These are phyloP conservation scores for Pristionchus arcanus DNA, from an alignment of 2,888 invertebrate genomes.

Conservation along the genomic window DNA sequence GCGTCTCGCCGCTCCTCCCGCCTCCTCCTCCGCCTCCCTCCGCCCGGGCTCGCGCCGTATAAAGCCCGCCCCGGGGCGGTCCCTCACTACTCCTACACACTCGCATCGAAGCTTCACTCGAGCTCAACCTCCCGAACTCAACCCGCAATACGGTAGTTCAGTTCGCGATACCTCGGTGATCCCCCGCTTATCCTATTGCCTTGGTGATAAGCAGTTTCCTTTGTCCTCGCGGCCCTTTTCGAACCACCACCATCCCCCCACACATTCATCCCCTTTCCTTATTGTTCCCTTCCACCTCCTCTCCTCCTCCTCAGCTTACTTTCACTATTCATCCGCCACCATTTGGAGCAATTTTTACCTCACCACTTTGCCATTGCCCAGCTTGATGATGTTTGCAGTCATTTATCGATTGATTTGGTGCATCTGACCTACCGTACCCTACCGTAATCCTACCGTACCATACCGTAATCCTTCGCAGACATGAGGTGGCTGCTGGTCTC, in stretches of 20 bases:
- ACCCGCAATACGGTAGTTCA: neutral
- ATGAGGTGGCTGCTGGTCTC: slow-evolving; percentile 45
- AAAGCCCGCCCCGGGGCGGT: slow-evolving; percentile 2
- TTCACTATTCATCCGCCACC: slow-evolving; percentile 14
- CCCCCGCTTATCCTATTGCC: neutral
- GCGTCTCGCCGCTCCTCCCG: neutral
- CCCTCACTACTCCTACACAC: neutral
- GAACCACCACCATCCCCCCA: neutral
- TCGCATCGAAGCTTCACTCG: neutral
- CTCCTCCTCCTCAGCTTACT: neutral
- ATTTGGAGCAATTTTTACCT: neutral
- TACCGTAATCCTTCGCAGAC: neutral
- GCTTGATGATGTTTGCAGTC: neutral
- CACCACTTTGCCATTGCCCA: neutral
- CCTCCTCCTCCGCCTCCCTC: neutral
- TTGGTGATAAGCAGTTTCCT: slow-evolving; percentile 45
- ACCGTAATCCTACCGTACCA: neutral
- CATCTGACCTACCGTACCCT: neutral
- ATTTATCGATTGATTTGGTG: neutral
- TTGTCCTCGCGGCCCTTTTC: neutral
- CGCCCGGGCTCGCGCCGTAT: neutral
- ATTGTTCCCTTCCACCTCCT: slow-evolving; percentile 11
- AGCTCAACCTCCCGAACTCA: neutral
- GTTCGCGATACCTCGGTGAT: neutral
- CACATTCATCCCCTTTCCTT: neutral